Evolutionary conservation across 37 sponge, comb jelly and placozoan species (phyloP), one percentile per base, ranked within the genome.

Genomic region (Agelas oroides): DNA sequence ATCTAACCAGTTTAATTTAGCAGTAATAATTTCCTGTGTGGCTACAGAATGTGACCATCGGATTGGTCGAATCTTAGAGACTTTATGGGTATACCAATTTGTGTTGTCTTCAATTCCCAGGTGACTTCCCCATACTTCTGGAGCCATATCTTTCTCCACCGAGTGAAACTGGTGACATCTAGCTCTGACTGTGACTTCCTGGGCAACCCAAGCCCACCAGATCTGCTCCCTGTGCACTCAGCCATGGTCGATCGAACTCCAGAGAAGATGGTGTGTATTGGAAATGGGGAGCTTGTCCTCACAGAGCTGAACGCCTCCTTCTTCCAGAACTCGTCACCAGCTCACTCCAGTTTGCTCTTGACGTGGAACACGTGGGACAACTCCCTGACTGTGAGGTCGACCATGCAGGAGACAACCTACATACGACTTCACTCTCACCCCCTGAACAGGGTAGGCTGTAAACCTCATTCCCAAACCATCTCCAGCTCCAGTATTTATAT

Each of bases 311-410:
- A 83, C 58, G 38, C 81, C 23, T 68, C 8, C 25, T 94, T 86
- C 76, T 69, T 90, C 66, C 91, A 62, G 23, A 76, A 53, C 32
- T 35, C 86, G n/a, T 89, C 90, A 5, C 82, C 70, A 15, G 70
- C 94, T 27, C 61, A 83, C 67, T 75, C 78, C 55, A 87, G 84
- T 31, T 1, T 94, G 24, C 79, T 94, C 53, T 57, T 87, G 27
- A 20, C 53, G 23, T 94, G 94, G 90, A 77, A 80, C 24, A 77
- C 32, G 35, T 94, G 94, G 94, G 94, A 94, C 52, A 90, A 90
- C 68, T 73, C 91, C 5, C 82, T 94, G 19, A 33, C 73, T 34
- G 75, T 89, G 34, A 67, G 71, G 37, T 91, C 91, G 33, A 65
- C 79, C 3, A 64, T 62, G 1, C 28, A 58, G 8, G 87, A 91